Base-by-base conservation (phyloP, 2,888 invertebrate genomes). In the Philopedon plagiatum region DNA sequence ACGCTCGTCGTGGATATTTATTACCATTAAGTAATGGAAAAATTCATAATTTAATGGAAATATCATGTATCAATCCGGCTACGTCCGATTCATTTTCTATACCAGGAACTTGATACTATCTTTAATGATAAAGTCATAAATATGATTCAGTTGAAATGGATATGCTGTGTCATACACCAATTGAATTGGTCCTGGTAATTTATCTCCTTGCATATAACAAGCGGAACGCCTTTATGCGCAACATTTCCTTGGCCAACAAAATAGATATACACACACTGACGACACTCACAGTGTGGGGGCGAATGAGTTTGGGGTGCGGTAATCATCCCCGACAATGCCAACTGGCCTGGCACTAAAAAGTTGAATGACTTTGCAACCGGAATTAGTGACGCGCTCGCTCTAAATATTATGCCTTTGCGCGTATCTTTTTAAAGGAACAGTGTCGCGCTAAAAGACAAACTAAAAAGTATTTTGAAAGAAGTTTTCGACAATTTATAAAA, bases 311-410 rank as follows among this genome's bases (percentile, higher is more conserved):
- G 64, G 66, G 39, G 62, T 76, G 76, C 76, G 77, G 79, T 81
- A 80, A 82, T 80, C 81, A 79, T 80, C 79, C 78, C 80, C 76
- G 61, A 61, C 73, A 65, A 65, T 81, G 79, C 81, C 81, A 81
- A 81, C 81, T 82, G 82, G 82, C 78, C 81, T 79, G 81, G 80
- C 81, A 82, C 82, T 82, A 82, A 82, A 82, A 82, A 82, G 80
- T 82, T 82, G 82, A 82, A 82, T 81, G 82, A 82, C 82, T 82
- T 82, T 80, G 78, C 78, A 80, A 79, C 79, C 80, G 46, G 69
- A 34, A 67, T 67, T 67, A 67, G 54, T 62, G 46, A 62, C 63
- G 51, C 44, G 56, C 21, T 21, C 8, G 15, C 46, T 29, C 46
- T 46, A 58, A 57, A 46, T 18, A 65, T 46, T 58, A 39, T 21